phyloP scores from a whole-genome alignment of 2,888 invertebrate genomes.

The Branchipolynoe longqiensis region DNA sequence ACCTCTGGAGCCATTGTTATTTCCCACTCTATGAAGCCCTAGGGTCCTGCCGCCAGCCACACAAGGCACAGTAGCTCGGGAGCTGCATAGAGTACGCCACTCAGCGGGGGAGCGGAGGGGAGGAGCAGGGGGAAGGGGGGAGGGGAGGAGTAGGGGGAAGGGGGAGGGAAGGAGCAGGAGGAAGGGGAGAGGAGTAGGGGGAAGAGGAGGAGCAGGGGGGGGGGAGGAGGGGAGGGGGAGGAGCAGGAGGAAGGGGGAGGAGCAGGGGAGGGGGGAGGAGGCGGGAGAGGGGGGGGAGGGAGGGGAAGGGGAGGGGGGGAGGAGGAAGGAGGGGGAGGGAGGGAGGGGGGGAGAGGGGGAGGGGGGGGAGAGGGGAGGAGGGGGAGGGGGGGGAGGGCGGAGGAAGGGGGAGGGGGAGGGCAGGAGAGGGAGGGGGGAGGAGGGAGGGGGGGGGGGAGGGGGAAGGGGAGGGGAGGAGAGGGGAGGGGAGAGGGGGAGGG shows the following conservation, averaged over 20 bases:
- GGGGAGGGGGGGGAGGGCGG: not conserved
- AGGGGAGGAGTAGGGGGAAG: too few relatives aligned
- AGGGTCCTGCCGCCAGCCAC: too few relatives aligned
- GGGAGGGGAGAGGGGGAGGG: too few relatives aligned
- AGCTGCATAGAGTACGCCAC: too few relatives aligned
- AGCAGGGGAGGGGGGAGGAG: not conserved
- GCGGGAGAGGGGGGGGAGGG: not conserved
- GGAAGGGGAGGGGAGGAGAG: too few relatives aligned
- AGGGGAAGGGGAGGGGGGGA: not conserved
- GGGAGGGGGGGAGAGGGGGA: not conserved
- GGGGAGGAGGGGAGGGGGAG: not conserved
- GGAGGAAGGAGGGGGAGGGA: not conserved
- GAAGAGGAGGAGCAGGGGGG: not conserved
- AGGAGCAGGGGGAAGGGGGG: too few relatives aligned
- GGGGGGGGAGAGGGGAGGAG: not conserved
- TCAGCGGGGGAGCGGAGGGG: too few relatives aligned
- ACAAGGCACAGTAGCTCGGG: too few relatives aligned
- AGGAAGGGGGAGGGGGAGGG: not conserved
- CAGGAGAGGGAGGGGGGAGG: not conserved
- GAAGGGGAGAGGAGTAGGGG: not conserved
- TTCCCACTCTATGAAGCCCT: too few relatives aligned
- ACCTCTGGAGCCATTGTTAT: too few relatives aligned
- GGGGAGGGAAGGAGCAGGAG: too few relatives aligned
- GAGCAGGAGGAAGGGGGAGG: not conserved
- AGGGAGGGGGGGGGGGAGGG: not conserved